A percentile compares a stretch with the other conserved stretches of the same genome.
Conservation (phyloP, 2,797 vertebrate species). For the Poeciliopsis paucimaculata region DNA sequence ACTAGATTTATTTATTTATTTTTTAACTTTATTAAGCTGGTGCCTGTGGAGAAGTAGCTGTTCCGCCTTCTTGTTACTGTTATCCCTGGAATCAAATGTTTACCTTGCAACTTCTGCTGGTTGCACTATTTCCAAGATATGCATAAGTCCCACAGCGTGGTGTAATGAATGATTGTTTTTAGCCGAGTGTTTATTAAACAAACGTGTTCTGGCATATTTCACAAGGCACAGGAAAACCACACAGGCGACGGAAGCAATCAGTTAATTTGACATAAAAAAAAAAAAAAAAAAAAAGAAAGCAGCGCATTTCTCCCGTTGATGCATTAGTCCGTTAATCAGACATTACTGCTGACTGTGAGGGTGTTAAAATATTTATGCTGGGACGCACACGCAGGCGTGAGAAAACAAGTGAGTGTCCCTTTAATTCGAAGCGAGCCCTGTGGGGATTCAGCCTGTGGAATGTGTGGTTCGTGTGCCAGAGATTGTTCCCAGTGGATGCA, state of each 20-base stretch:
- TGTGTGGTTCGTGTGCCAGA: conserved; percentile 76
- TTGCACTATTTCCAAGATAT: conserved; percentile 57
- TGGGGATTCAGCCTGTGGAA: conserved; percentile 78
- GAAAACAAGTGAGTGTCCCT: conserved; percentile 77
- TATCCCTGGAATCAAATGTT: background rate
- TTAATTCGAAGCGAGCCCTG: conserved; percentile 76
- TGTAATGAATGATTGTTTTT: conserved; percentile 64
- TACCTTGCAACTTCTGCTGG: conserved; percentile 9
- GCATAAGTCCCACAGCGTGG: conserved; percentile 40
- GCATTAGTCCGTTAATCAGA: conserved; percentile 16
- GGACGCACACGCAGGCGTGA: conserved; percentile 17
- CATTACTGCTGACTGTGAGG: background rate
- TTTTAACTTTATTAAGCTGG: background rate
- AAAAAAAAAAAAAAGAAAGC: conserved; percentile 13
- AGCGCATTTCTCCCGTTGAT: conserved; percentile 9
- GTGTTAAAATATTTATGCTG: background rate
- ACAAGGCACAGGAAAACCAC: conserved; percentile 26
- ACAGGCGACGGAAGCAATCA: conserved; percentile 22
- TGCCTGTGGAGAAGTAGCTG: conserved; percentile 13
- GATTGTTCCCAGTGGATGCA: conserved; percentile 75
- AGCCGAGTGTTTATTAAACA: conserved; percentile 75
- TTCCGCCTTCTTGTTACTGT: conserved; percentile 12
- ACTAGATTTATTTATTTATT: conserved; percentile 5
- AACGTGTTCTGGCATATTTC: conserved; percentile 66
- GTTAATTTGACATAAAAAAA: background rate